Evolutionary conservation across 2,113 vertebrate genomes (phyloP), one percentile per base, ranked within the genome.

Genomic region (Natator depressus): DNA sequence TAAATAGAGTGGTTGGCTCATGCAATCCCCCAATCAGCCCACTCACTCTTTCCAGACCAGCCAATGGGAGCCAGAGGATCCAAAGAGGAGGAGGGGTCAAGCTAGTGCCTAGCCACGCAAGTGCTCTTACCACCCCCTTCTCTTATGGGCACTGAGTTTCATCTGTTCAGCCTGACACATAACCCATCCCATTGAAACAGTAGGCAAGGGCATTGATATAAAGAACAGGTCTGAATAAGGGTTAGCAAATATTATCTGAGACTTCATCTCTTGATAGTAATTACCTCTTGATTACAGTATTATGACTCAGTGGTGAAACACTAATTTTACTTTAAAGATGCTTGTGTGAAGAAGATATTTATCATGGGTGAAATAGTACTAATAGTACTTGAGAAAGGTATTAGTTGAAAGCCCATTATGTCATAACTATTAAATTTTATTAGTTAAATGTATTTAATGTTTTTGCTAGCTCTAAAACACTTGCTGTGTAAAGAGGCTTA

Each of bases 81-180:
- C 3, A 0, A 55, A 27, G 13, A 38, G 50, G 1, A 27, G 72
- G 19, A 51, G 84, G 16, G 4, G 3, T 25, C 72, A 46, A 14
- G 12, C 47, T 29, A 29, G 0, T 0, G 6, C 16, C 10, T 16
- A 88, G 49, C 14, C 19, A 1, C 8, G 14, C 1, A 59, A 59
- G 1, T 35, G 81, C 46, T 65, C 59, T 65, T 13, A 6, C 59
- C 35, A 6, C 19, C 13, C 13, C 27, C 1, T 2, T 8, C 42
- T 10, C 38, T 11, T 82, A 13, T 14, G 31, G 51, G 47, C 4
- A 1, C 38, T 46, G n/a, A 72, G 35, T 69, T 69, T 69, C 14
- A 69, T n/a, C 31, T 16, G 19, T 72, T 72, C 17, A 72, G 65
- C 65, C 31, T n/a, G 17, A n/a, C 31, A 8, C 31, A 69, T 8